Conservation (phyloP, 2,113 vertebrate species). For the Amphilophus citrinellus region DNA sequence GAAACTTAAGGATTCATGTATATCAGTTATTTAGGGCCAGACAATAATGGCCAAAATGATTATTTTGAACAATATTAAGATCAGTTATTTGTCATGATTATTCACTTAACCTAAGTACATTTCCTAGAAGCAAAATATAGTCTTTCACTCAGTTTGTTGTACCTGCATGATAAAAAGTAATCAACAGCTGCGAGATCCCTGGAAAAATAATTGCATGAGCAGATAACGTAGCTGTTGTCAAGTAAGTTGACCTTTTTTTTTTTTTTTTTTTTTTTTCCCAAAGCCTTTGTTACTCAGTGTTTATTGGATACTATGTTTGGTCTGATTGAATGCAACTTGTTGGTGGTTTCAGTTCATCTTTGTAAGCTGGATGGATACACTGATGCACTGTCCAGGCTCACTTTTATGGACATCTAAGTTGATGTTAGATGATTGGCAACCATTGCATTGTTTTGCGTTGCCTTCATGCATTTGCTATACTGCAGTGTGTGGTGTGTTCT, state of each 20-base stretch:
- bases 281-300: not conserved
- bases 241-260: not conserved
- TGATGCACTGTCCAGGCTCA: not conserved
- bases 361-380: not conserved
- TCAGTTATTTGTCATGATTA: not conserved
- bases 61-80: too few relatives aligned
- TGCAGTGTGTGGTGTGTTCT: not conserved
- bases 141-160: not conserved
- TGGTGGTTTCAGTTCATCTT: not conserved
- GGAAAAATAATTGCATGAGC: not conserved
- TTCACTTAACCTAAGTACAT: not conserved
- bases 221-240: not conserved
- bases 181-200: not conserved
- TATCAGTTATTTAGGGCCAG: not conserved
- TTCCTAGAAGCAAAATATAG: not conserved
- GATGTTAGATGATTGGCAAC: not conserved
- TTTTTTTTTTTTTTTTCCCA: too few relatives aligned
- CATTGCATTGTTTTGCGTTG: not conserved
- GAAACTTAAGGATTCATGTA: not conserved
- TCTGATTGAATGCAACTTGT: not conserved
- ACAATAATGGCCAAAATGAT: not conserved
- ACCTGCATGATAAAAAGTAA: not conserved
- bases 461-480: not conserved
- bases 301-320: not conserved
- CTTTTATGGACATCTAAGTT: not conserved